Evolutionary conservation across 2,113 vertebrate genomes (phyloP), one percentile per base, ranked within the genome.

Genomic region (Centropristis striata): DNA sequence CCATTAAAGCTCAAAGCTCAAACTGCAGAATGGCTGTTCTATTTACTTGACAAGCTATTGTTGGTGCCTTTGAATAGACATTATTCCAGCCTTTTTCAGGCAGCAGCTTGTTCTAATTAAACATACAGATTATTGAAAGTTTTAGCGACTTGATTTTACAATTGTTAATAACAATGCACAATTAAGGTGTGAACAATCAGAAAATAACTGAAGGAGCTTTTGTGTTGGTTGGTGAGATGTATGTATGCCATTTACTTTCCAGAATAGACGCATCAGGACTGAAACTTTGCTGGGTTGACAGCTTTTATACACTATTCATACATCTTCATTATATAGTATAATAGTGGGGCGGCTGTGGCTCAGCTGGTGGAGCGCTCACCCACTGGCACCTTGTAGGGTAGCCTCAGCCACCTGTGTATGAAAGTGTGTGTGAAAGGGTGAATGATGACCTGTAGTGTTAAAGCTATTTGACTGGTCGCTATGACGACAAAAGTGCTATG

Each of bases 81-180:
- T 49, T 12, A 1, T 42, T 78, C 8, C 5, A 25, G 61, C 16
- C 3, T 55, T 60, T 69, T 51, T 18, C 20, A 15, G 21, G 16
- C 50, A 41, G 42, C 2, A n/a, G 25, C 50, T 42, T 37, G 10
- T 27, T 50, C 36, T 71, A 37, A 72, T 71, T 65, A 54, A 58
- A 53, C 53, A 49, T 54, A 25, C 46, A 46, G 11, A 28, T 65
- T 70, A 8, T 55, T 61, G 12, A 76, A 50, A 1, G 51, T 50
- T 59, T 37, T 11, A 76, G 50, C 55, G 36, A 32, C 21, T 58
- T 83, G 27, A 73, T 58, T 37, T 20, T 51, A 4, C 15, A 51
- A n/a, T 67, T 75, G 42, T 81, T 59, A 21, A 3, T 23, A 16
- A 71, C 57, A 59, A 74, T 41, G 21, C 18, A 64, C 37, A 69